Evolutionary conservation across 2,888 invertebrate genomes (phyloP), one percentile per base, ranked within the genome.

Genomic region (Drosophila neonasuta): DNA sequence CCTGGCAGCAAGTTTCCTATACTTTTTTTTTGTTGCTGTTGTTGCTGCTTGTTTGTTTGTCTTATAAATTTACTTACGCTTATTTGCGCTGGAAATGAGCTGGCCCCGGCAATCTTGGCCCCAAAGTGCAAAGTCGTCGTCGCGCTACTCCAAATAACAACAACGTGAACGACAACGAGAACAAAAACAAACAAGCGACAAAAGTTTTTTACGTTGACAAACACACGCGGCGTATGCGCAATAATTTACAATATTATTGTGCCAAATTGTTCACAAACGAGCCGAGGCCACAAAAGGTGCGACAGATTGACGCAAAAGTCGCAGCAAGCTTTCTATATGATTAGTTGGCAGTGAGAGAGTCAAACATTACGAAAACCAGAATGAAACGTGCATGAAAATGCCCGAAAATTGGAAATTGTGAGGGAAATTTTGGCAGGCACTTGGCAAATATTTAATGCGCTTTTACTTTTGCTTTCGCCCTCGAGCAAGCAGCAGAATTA

Each of bases 21-120:
- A 67, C 61, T 61, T 60, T 54, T 61, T 55, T 49, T 44, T 57
- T 62, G 45, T 30, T 30, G 34, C 39, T 41, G 29, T 36, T 58
- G 10, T 11, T 36, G 36, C 6, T n/a, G 36, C 51, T 70, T 83
- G 86, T 71, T 87, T 87, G 82, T 87, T 83, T 83, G 80, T 87
- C 82, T 83, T 83, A 81, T 69, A 83, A 83, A 83, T 83, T 83
- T 83, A 83, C 87, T 82, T 82, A 85, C 83, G 86, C 87, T 81
- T 83, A 83, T 83, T 83, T 83, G 85, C 72, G 71, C 82, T 79
- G 75, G 78, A 71, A 80, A 81, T 85, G 86, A 80, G 83, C 83
- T 74, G 77, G 60, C 46, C 65, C 20, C 34, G 44, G 45, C 50
- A 70, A 52, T 56, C 67, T 58, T 68, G 77, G 64, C 65, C 74